Base-by-base conservation (phyloP, 1,140 invertebrate species). In the Ceratina calcarata region DNA sequence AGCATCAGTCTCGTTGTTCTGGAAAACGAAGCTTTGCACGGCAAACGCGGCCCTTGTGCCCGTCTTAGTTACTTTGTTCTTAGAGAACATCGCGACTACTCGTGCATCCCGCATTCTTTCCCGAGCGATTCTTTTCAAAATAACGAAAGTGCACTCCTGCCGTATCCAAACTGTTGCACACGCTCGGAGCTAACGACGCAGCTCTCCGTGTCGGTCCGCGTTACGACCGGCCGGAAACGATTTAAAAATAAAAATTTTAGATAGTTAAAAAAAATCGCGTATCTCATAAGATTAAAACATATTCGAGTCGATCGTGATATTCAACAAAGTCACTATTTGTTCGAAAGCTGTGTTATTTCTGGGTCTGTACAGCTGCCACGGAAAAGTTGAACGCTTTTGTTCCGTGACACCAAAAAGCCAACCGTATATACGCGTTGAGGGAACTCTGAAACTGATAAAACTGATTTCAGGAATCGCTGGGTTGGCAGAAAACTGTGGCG, bases 401-500 rank as follows among this genome's bases (percentile, higher is more conserved):
- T 55, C 27, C 60, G 49, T 8, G 18, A 60, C 37, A 13, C n/a
- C 10, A n/a, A 55, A 45, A 3, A 55, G 3, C 16, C 67, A 0
- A n/a, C 37, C 37, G 37, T 53, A n/a, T 60, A 45, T 24, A 4
- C 27, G 45, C 22, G 49, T 15, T n/a, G 37, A 3, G 0, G 71
- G 53, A 66, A 73, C 20, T 16, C 24, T 20, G 49, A 15, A 10
- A 27, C 16, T 24, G 15, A 12, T 16, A 55, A 32, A 32, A 68
- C 37, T 45, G 37, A 45, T 45, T 45, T 45, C 37, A 45, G 37
- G 20, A 49, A 79, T 60, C 66, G 37, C 70, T 73, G 32, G 22
- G 61, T 15, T 53, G 65, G 60, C 64, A 64, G 78, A 70, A 85
- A 69, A 37, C 78, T 72, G 68, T 62, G 61, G 66, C 58, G 79